Evolutionary conservation across 2,888 invertebrate genomes (phyloP), one percentile per base, ranked within the genome.

Genomic region (Philaethria dido): DNA sequence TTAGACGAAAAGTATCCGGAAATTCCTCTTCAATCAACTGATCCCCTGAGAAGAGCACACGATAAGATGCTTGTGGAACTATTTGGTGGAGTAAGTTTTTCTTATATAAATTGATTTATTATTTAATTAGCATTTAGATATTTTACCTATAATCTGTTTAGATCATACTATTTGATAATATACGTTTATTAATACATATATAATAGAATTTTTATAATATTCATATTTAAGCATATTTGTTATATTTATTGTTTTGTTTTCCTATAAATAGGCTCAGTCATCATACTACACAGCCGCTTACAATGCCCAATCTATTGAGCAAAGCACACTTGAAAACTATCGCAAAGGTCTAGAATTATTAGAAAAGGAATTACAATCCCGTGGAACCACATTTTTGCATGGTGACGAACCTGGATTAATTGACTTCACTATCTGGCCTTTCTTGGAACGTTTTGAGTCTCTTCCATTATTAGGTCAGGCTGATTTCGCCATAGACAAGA

Each of bases 41-140:
- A 52, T 5, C 52, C 52, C 29, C 16, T 52, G 16, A 29, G 52
- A 11, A 57, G 42, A 42, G 57, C 57, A 20, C 57, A 57, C 4
- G 42, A 57, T 14, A 57, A 57, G 20, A 57, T 57, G 57, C 39
- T 57, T 20, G 57, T 57, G 6, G 57, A 57, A 57, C 57, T 42
- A 9, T 57, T 57, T 57, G 39, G 39, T 22, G 42, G 39, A 5
- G 57, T 57, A 57, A 42, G 57, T 57, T 0, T 57, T 42, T n/a
- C 3, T n/a, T n/a, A n/a, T n/a, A n/a, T n/a, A n/a, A n/a, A n/a
- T n/a, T n/a, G n/a, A n/a, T n/a, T n/a, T n/a, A n/a, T n/a, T n/a
- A n/a, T n/a, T n/a, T n/a, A n/a, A n/a, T n/a, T n/a, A n/a, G n/a
- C n/a, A n/a, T n/a, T n/a, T n/a, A n/a, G n/a, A n/a, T n/a, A n/a